Conservation (phyloP, 2,888 invertebrate species). For the Alloplasta piceator region DNA sequence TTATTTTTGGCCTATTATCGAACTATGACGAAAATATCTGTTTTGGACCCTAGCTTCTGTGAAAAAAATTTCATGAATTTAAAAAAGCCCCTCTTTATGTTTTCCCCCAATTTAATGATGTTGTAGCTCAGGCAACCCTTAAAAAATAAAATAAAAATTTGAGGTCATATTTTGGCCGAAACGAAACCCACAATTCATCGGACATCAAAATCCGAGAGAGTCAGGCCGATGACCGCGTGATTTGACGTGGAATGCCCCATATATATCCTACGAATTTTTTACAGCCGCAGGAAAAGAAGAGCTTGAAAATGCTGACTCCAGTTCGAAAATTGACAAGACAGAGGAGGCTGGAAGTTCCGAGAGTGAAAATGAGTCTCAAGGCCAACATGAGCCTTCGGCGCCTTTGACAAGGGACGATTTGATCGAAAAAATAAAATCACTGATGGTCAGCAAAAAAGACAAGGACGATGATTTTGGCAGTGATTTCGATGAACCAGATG, state of each 20-base stretch:
- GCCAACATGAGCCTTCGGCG: slow-evolving; percentile 47
- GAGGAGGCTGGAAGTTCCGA: slow-evolving; percentile 42
- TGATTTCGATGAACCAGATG: slow-evolving; percentile 47
- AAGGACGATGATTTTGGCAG: slow-evolving; percentile 58
- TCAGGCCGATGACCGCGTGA: no score
- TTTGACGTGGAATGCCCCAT: not conserved
- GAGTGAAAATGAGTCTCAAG: slow-evolving; percentile 44
- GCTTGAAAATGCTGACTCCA: slow-evolving; percentile 15
- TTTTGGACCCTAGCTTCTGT: no score
- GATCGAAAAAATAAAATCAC: slow-evolving; percentile 70
- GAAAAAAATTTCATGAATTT: no score
- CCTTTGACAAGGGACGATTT: slow-evolving; percentile 70
- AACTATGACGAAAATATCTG: no score
- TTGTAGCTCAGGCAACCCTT: no score
- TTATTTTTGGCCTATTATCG: no score
- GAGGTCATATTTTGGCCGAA: no score
- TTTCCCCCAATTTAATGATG: no score
- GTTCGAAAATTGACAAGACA: slow-evolving; percentile 24
- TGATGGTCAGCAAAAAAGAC: slow-evolving; percentile 62
- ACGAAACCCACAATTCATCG: no score
- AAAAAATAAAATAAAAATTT: no score
- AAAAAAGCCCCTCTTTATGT: no score
- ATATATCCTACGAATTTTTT: slow-evolving; percentile 3
- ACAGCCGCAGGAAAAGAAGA: slow-evolving; percentile 52
- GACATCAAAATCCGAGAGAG: no score